Percentiles rank a stretch among this genome's conserved stretches.
phyloP scores from a whole-genome alignment of 1,140 invertebrate genomes.

The Drosophila ohnishii region DNA sequence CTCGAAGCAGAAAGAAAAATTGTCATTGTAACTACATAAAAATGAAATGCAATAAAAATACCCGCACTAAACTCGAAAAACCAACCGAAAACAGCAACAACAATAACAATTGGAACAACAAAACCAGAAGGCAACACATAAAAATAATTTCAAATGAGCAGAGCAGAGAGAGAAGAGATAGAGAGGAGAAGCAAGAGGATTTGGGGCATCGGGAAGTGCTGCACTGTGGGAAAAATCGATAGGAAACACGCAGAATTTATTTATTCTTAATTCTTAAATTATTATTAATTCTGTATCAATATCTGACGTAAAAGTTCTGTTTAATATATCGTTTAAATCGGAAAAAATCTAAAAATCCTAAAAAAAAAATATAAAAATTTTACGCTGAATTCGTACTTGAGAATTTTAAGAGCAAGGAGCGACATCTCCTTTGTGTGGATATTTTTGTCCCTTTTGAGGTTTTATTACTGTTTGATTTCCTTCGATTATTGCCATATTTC shows the following conservation, averaged over 20 bases:
- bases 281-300: neutral
- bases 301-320: too few relatives aligned
- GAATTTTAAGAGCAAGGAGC: neutral
- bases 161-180: neutral
- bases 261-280: too few relatives aligned
- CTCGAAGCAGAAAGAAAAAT: constrained; percentile 60
- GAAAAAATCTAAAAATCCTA: too few relatives aligned
- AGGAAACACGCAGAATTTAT: too few relatives aligned
- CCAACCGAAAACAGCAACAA: constrained; percentile 24
- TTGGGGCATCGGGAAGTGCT: constrained; percentile 28
- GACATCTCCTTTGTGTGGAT: too few relatives aligned
- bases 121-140: constrained; percentile 60
- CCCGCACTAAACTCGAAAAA: constrained; percentile 64
- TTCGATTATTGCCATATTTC: too few relatives aligned
- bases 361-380: too few relatives aligned
- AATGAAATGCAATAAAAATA: constrained; percentile 80
- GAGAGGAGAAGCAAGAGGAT: neutral
- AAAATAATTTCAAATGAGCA: constrained; percentile 76
- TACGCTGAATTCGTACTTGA: neutral
- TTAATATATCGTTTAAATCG: too few relatives aligned
- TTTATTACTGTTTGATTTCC: too few relatives aligned
- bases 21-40: constrained; percentile 78
- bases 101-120: constrained; percentile 35
- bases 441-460: too few relatives aligned
- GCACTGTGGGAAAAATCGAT: neutral